These are phyloP conservation scores for Cyanoliseus patagonus DNA, from an alignment of 2,113 vertebrate genomes.

Conservation along the genomic window DNA sequence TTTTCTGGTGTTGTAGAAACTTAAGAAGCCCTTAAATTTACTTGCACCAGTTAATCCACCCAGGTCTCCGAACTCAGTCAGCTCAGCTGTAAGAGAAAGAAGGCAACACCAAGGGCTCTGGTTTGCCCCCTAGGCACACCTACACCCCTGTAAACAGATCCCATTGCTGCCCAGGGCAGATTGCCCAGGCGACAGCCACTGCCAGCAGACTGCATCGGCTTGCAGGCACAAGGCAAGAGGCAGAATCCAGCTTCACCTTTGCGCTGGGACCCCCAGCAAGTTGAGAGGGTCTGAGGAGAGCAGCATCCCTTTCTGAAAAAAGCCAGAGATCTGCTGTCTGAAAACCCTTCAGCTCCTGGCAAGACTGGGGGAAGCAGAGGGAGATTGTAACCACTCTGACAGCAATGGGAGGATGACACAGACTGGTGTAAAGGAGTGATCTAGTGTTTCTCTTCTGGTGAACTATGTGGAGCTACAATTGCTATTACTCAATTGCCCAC, in stretches of 20 bases:
- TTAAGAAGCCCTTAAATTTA: background rate
- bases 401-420: background rate
- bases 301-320: background rate
- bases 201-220: background rate
- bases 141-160: background rate
- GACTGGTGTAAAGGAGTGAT: background rate
- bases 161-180: background rate
- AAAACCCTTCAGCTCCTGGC: background rate
- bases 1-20: background rate
- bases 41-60: background rate
- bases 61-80: background rate
- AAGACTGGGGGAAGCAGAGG: background rate
- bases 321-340: background rate
- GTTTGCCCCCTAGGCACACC: background rate
- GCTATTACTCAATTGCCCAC: background rate
- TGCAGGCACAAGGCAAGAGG: background rate
- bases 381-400: background rate
- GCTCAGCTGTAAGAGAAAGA: background rate
- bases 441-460: background rate
- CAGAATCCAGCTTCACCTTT: background rate
- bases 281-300: background rate
- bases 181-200: background rate
- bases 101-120: background rate
- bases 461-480: background rate
- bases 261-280: background rate